A percentile compares a stretch with the other conserved stretches of the same genome.
Evolutionary conservation across 2,797 vertebrate genomes (phyloP).

Genomic region (Helarctos malayanus): DNA sequence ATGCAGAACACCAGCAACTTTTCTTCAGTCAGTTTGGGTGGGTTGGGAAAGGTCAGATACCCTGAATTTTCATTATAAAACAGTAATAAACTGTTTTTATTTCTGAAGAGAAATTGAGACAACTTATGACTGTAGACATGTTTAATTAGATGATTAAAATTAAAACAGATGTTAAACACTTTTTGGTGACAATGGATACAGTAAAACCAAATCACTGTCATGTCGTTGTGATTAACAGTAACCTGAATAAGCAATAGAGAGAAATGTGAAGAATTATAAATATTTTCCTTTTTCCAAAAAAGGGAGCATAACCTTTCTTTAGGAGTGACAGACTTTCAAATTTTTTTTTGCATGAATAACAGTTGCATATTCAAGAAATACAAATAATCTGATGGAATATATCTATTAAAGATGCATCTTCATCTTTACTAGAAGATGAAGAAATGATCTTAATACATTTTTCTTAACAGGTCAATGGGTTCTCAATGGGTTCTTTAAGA

Average conservation of each 20-base stretch:
- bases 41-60: background rate
- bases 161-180: background rate
- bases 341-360: background rate
- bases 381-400: background rate
- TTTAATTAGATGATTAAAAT: background rate
- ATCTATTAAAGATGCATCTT: background rate
- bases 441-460: conserved; percentile 8
- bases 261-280: background rate
- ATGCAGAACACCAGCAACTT: background rate
- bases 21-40: background rate
- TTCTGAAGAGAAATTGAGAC: conserved; percentile 18
- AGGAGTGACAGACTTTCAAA: background rate
- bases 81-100: background rate
- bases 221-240: background rate
- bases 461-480: background rate
- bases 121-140: background rate
- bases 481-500: conserved; percentile 49
- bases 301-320: background rate
- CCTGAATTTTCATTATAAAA: background rate
- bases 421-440: conserved; percentile 47
- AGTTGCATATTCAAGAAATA: background rate
- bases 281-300: background rate
- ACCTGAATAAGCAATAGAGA: background rate
- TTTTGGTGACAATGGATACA: background rate
- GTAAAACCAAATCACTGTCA: background rate